These are phyloP conservation scores for Zoanthus gigantus DNA, from an alignment of 92 coral and sea anemone species.

Conservation along the genomic window DNA sequence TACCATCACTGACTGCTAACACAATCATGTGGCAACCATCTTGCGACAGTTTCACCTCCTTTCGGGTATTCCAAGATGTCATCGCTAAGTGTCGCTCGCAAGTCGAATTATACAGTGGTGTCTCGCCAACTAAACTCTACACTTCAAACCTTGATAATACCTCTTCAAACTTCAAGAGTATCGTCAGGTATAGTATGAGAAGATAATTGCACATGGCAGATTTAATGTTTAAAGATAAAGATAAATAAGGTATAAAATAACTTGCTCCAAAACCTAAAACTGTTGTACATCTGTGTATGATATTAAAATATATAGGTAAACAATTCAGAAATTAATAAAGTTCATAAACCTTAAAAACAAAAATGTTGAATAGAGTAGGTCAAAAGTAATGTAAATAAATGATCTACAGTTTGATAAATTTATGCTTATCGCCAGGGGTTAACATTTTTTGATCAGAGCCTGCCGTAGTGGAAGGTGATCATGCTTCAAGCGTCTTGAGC, in stretches of 20 bases:
- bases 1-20: constrained; percentile 42
- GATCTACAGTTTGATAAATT: too few relatives aligned
- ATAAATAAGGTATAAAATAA: neutral
- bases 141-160: constrained; percentile 42
- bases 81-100: constrained; percentile 1
- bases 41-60: constrained; percentile 28
- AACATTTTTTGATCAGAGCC: too few relatives aligned
- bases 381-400: too few relatives aligned
- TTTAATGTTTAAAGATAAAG: neutral
- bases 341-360: too few relatives aligned
- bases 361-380: too few relatives aligned
- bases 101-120: constrained; percentile 33
- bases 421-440: too few relatives aligned
- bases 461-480: too few relatives aligned
- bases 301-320: too few relatives aligned
- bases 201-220: neutral
- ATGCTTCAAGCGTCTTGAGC: too few relatives aligned
- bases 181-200: constrained; percentile 59
- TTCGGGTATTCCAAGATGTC: constrained; percentile 26
- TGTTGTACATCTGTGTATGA: too few relatives aligned
- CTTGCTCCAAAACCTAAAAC: neutral
- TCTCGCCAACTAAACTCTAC: constrained; percentile 31
- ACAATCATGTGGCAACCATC: constrained; percentile 25
- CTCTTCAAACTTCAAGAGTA: constrained; percentile 43
- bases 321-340: too few relatives aligned